phyloP scores from a whole-genome alignment of 2,797 vertebrate genomes.

The Lerista edwardsae region DNA sequence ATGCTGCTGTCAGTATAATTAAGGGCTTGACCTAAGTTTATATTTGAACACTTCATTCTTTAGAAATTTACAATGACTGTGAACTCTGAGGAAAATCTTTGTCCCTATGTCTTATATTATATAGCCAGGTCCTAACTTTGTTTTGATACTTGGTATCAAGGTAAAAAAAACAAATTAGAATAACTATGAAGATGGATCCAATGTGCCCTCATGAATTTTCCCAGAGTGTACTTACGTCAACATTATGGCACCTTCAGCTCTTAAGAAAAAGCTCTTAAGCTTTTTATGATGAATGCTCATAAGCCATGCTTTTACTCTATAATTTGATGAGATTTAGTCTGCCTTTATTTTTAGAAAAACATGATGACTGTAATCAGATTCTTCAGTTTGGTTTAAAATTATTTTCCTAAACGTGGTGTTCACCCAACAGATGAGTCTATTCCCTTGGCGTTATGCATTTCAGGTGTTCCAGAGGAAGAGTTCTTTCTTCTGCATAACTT shows the following conservation, averaged over 20 bases:
- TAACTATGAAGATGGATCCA: background rate
- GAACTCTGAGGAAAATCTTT: background rate
- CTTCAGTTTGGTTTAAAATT: background rate
- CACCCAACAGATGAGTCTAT: fast-evolving
- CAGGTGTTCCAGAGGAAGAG: background rate
- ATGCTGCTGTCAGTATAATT: background rate
- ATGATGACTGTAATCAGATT: slow-evolving; percentile 18
- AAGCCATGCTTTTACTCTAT: background rate
- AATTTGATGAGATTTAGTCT: background rate
- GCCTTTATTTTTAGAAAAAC: slow-evolving; percentile 1
- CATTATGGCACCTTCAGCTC: background rate
- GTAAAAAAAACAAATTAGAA: background rate
- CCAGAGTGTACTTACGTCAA: background rate
- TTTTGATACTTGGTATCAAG: background rate
- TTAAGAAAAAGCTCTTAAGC: background rate
- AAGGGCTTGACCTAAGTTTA: slow-evolving; percentile 8
- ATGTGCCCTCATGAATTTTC: background rate
- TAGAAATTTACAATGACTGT: background rate
- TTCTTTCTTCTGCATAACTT: fast-evolving
- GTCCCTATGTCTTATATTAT: background rate
- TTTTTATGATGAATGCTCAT: background rate
- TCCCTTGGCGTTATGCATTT: background rate
- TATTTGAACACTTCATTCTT: background rate
- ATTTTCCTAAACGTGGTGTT: background rate
- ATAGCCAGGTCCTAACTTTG: too few relatives aligned